These are phyloP conservation scores for Sternarchorhynchus goeldii DNA, from an alignment of 2,797 vertebrate species.

Conservation along the genomic window DNA sequence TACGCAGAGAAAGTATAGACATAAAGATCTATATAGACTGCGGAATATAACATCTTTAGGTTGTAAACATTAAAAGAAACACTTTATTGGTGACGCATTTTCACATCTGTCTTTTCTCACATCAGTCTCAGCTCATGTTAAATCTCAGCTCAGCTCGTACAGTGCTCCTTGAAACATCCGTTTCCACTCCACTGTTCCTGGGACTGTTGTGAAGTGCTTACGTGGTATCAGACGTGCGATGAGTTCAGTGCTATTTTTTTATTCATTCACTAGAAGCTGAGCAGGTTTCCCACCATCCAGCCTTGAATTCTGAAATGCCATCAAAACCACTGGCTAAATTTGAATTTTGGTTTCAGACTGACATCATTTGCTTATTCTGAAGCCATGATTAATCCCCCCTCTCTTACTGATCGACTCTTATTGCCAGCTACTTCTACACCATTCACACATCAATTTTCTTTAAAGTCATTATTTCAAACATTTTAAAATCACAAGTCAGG, in stretches of 20 bases:
- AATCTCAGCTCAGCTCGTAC: background rate
- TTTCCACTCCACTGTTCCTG: background rate
- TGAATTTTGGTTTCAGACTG: constrained; percentile 9
- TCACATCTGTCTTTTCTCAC: background rate
- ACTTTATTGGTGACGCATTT: too few relatives aligned
- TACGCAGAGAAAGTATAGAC: background rate
- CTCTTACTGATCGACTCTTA: too few relatives aligned
- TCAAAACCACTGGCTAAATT: constrained; percentile 1
- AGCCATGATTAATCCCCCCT: background rate
- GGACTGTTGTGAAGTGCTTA: too few relatives aligned
- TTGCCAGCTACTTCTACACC: too few relatives aligned
- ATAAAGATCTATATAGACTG: too few relatives aligned
- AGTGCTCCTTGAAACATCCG: too few relatives aligned
- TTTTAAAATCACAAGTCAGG: too few relatives aligned
- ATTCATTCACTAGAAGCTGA: background rate
- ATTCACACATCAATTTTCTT: too few relatives aligned
- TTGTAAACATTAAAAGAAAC: too few relatives aligned
- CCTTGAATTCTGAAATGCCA: background rate
- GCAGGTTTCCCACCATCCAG: constrained; percentile 24
- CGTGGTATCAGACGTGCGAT: background rate
- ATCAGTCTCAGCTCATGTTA: background rate
- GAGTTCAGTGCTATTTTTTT: constrained; percentile 6
- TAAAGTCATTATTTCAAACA: too few relatives aligned
- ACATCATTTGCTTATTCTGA: constrained; percentile 24
- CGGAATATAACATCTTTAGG: too few relatives aligned